A percentile compares a stretch with the other conserved stretches of the same genome.
phyloP scores from a whole-genome alignment of 1,140 invertebrate species.

The Drosophila malerkotliana region DNA sequence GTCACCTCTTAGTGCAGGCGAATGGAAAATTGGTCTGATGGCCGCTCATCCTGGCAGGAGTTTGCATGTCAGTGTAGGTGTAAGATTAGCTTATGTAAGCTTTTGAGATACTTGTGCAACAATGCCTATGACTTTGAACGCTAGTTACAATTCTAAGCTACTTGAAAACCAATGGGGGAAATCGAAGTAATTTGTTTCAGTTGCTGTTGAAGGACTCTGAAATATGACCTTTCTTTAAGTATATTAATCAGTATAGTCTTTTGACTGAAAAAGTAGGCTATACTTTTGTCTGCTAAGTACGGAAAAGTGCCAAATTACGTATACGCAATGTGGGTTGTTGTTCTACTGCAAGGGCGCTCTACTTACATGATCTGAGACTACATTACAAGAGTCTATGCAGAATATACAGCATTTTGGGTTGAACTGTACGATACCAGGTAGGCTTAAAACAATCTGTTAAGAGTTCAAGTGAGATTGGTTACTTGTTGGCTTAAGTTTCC shows the following conservation, averaged over 20 bases:
- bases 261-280: too few species aligned
- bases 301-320: too few species aligned
- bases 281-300: too few species aligned
- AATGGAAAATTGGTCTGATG: slow-evolving; percentile 1
- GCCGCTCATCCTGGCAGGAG: background rate
- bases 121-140: background rate
- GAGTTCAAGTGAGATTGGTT: too few species aligned
- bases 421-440: too few species aligned
- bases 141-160: background rate
- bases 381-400: too few species aligned
- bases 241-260: background rate
- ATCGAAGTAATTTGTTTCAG: background rate
- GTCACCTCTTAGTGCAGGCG: slow-evolving; percentile 3
- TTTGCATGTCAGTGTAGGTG: background rate
- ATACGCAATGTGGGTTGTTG: too few species aligned
- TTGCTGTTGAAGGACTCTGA: background rate
- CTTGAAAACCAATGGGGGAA: background rate
- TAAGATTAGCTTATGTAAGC: slow-evolving; percentile 25
- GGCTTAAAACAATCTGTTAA: too few species aligned
- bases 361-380: too few species aligned
- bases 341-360: too few species aligned
- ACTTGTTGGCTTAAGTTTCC: too few species aligned
- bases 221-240: background rate
- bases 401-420: too few species aligned
- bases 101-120: slow-evolving; percentile 14